Evolutionary conservation across 2,113 vertebrate genomes (phyloP).

Genomic region (Odocoileus hemionus): DNA sequence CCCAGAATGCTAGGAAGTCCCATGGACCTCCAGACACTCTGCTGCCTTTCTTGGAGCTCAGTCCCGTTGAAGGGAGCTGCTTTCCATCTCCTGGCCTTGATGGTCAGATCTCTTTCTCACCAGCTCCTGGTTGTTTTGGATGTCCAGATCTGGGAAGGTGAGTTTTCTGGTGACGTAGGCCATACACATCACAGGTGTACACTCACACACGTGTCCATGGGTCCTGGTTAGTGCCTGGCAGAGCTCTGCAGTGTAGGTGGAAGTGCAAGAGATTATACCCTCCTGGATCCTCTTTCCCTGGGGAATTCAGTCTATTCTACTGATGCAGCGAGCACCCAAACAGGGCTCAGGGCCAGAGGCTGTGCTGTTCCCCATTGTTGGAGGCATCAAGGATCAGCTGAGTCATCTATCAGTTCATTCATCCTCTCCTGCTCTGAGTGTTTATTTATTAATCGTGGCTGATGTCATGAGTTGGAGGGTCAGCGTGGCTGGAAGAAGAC

Average conservation of each 20-base stretch:
- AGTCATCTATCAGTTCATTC: not conserved
- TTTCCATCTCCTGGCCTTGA: fast-evolving
- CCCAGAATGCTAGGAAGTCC: not conserved
- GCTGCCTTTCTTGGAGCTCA: not conserved
- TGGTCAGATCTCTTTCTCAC: not conserved
- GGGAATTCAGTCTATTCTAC: not conserved
- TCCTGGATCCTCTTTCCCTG: not conserved
- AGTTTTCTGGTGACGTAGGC: not conserved
- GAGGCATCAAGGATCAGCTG: fast-evolving
- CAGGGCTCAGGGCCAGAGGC: not conserved
- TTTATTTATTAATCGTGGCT: not conserved
- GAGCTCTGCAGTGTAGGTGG: not conserved
- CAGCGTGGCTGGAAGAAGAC: not conserved
- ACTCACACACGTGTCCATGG: fast-evolving
- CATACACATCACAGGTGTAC: fast-evolving
- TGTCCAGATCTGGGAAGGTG: not conserved
- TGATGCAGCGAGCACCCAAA: not conserved
- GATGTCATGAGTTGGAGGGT: not conserved
- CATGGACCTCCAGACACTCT: fast-evolving
- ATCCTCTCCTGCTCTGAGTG: not conserved
- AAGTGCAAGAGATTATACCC: not conserved
- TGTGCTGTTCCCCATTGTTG: not conserved
- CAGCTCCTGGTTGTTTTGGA: not conserved
- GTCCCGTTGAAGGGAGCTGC: no score
- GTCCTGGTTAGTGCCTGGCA: not conserved